Conservation (phyloP, 2,888 invertebrate genomes). For the Spodoptera exigua region DNA sequence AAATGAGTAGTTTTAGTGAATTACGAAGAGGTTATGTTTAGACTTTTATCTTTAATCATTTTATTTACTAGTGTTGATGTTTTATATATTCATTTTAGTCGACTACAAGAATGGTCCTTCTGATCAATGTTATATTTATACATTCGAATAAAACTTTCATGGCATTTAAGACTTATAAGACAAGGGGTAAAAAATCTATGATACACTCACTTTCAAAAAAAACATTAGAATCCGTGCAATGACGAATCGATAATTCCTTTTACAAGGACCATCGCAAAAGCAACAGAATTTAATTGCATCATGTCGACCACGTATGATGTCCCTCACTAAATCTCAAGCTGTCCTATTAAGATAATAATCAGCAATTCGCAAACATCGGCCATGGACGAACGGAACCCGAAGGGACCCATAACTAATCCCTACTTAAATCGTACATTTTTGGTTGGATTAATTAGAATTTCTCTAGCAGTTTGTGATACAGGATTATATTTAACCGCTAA, state of each 20-base stretch:
- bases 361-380: constrained; percentile 79
- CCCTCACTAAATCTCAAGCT: constrained; percentile 75
- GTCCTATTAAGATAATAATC: constrained; percentile 86
- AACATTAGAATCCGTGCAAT: no score
- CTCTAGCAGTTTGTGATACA: constrained; percentile 62
- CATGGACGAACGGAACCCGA: constrained; percentile 60
- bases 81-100: no score
- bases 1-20: background rate
- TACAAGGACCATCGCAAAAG: constrained; percentile 18
- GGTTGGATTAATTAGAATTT: constrained; percentile 73
- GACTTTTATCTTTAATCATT: no score
- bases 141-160: no score
- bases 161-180: no score
- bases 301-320: constrained; percentile 47
- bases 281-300: constrained; percentile 36
- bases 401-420: constrained; percentile 59
- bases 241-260: no score
- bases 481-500: constrained; percentile 56
- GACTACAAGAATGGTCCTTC: no score
- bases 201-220: no score
- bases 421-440: constrained; percentile 77
- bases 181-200: no score
- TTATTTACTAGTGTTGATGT: no score
- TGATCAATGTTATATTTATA: no score
- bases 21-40: no score